phyloP scores from a whole-genome alignment of 2,888 invertebrate species.

The Amblyjoppa proteus region DNA sequence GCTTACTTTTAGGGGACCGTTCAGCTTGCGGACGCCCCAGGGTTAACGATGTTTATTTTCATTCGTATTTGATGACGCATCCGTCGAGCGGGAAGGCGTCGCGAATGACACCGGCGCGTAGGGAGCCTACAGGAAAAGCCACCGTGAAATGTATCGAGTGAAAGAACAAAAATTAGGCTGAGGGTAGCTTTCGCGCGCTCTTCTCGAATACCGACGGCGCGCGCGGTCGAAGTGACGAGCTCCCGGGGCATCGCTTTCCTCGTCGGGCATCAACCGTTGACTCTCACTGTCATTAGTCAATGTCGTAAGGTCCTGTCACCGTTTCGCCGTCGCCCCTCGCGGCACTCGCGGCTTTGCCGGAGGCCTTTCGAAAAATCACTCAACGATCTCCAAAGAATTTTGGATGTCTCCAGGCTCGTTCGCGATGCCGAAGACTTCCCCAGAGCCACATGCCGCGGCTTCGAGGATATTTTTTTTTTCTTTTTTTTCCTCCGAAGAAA shows the following conservation, averaged over 20 bases:
- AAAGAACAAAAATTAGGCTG: constrained; percentile 60
- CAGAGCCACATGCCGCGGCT: background rate
- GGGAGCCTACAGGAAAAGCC: constrained; percentile 52
- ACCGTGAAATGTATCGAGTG: constrained; percentile 54
- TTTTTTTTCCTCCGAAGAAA: background rate
- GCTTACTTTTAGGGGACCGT: constrained; percentile 36
- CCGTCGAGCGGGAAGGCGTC: constrained; percentile 71
- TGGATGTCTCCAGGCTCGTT: constrained; percentile 21
- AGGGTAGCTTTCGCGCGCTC: constrained; percentile 49
- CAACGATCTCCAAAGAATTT: constrained; percentile 64
- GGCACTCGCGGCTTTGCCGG: constrained; percentile 42
- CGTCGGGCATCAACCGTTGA: constrained; percentile 77
- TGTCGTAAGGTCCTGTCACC: constrained; percentile 79
- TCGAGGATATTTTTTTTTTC: background rate
- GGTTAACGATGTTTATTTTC: constrained; percentile 76
- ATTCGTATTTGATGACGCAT: constrained; percentile 77
- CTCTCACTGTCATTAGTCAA: constrained; percentile 79
- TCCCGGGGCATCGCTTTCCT: constrained; percentile 48
- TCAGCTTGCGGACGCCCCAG: constrained; percentile 37
- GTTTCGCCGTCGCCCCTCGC: constrained; percentile 68
- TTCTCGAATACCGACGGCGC: constrained; percentile 31
- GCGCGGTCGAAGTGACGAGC: constrained; percentile 47
- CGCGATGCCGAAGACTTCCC: background rate
- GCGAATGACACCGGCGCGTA: constrained; percentile 70
- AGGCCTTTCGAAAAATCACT: constrained; percentile 69